These are phyloP conservation scores for Zaprionus capensis DNA, from an alignment of 1,140 invertebrate species.

Conservation along the genomic window DNA sequence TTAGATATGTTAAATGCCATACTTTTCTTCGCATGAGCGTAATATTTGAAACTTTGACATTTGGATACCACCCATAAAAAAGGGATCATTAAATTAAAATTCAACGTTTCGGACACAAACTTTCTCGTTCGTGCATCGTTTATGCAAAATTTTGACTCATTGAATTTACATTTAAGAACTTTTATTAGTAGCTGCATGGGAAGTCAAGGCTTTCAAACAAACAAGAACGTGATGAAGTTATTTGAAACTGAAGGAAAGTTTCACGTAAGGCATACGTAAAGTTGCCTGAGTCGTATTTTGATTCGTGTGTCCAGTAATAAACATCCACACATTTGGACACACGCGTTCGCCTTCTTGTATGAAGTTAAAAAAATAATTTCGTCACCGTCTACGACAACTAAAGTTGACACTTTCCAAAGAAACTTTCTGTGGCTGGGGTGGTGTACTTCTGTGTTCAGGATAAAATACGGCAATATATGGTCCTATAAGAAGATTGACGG, in stretches of 20 bases:
- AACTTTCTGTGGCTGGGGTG: slow-evolving; percentile 75
- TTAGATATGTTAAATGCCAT: no score
- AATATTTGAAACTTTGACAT: no score
- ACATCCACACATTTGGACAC: slow-evolving; percentile 37
- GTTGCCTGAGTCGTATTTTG: neutral
- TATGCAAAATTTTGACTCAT: slow-evolving; percentile 69
- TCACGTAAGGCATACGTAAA: neutral
- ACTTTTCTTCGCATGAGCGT: no score
- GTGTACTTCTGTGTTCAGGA: slow-evolving; percentile 48
- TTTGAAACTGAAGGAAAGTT: slow-evolving; percentile 22
- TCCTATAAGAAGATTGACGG: no score
- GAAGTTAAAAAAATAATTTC: slow-evolving; percentile 81
- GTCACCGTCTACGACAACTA: slow-evolving; percentile 74
- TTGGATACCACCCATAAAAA: no score
- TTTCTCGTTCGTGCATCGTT: slow-evolving; percentile 48
- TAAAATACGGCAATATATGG: neutral
- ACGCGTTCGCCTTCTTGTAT: slow-evolving; percentile 56
- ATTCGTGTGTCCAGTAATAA: neutral
- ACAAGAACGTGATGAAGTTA: slow-evolving; percentile 29
- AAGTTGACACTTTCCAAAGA: slow-evolving; percentile 79
- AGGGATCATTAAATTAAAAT: slow-evolving; percentile 71
- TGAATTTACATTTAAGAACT: slow-evolving; percentile 66
- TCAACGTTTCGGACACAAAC: slow-evolving; percentile 43
- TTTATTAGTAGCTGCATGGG: slow-evolving; percentile 43
- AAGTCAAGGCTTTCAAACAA: slow-evolving; percentile 55